These are phyloP conservation scores for Serinus canaria DNA, from an alignment of 2,113 vertebrate species.

Conservation along the genomic window DNA sequence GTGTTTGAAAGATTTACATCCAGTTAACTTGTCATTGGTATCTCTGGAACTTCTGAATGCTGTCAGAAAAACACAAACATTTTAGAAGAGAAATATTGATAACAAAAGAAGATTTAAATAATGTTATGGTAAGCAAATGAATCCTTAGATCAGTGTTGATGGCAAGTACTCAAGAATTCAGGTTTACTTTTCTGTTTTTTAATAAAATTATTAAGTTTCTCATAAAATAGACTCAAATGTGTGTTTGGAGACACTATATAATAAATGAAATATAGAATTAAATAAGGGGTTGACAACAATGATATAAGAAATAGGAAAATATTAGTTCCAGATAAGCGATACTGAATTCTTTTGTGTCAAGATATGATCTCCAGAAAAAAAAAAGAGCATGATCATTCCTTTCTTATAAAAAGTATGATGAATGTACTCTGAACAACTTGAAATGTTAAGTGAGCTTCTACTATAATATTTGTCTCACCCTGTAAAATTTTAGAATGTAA, in stretches of 20 bases:
- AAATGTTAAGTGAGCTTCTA: neutral
- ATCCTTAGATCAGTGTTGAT: neutral
- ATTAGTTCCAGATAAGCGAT: neutral
- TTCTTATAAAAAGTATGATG: neutral
- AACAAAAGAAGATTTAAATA: neutral
- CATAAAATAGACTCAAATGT: neutral
- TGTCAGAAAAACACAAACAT: neutral
- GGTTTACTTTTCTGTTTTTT: neutral
- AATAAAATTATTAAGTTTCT: neutral
- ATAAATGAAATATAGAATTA: neutral
- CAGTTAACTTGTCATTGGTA: constrained; percentile 5
- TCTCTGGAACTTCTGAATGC: neutral
- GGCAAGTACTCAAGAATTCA: neutral
- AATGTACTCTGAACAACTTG: neutral
- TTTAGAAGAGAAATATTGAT: neutral
- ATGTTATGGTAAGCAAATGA: neutral
- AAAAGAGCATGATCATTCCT: neutral
- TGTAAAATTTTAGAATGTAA: neutral
- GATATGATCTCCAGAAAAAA: neutral
- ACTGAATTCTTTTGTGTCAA: neutral
- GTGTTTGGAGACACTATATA: neutral
- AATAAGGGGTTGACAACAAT: neutral
- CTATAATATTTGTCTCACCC: neutral
- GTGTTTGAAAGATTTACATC: neutral
- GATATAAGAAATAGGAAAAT: neutral